Evolutionary conservation across 1,140 invertebrate genomes (phyloP).

Genomic region (Lanistes nyassanus): DNA sequence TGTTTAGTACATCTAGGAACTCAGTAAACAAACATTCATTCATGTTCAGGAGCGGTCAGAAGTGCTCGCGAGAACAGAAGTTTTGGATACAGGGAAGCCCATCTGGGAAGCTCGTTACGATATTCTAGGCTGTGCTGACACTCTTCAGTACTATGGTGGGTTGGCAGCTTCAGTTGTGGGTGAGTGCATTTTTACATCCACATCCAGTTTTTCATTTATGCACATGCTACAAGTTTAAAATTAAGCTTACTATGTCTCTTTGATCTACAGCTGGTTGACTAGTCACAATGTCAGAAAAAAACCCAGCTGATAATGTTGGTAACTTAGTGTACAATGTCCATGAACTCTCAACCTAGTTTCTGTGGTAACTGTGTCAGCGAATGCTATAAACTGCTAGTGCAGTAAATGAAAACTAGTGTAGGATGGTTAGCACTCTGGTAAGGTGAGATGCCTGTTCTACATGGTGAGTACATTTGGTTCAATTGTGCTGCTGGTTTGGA

Average conservation of each 20-base stretch:
- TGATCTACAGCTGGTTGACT: neutral
- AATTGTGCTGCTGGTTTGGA: no score
- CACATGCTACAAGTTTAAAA: neutral
- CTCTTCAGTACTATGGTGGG: constrained; percentile 68
- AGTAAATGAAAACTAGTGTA: no score
- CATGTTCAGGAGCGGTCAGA: constrained; percentile 60
- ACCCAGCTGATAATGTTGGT: neutral
- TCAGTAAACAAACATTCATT: no score
- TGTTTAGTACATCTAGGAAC: no score
- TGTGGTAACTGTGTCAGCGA: no score
- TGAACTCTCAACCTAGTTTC: no score
- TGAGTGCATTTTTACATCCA: constrained; percentile 18
- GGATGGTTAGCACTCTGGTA: no score
- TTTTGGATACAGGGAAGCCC: constrained; percentile 69
- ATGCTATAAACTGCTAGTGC: no score
- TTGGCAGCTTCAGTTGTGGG: constrained; percentile 60
- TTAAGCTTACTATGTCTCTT: no score
- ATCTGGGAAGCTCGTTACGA: constrained; percentile 70
- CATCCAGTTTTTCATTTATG: neutral
- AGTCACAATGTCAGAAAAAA: neutral
- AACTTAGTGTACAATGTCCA: neutral
- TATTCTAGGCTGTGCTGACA: constrained; percentile 68
- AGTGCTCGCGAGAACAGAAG: constrained; percentile 64
- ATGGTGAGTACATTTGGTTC: no score
- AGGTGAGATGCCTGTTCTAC: no score